A percentile compares a stretch with the other conserved stretches of the same genome.
These are phyloP conservation scores for Odocoileus virginianus DNA, from an alignment of 2,113 vertebrate genomes.

Conservation along the genomic window DNA sequence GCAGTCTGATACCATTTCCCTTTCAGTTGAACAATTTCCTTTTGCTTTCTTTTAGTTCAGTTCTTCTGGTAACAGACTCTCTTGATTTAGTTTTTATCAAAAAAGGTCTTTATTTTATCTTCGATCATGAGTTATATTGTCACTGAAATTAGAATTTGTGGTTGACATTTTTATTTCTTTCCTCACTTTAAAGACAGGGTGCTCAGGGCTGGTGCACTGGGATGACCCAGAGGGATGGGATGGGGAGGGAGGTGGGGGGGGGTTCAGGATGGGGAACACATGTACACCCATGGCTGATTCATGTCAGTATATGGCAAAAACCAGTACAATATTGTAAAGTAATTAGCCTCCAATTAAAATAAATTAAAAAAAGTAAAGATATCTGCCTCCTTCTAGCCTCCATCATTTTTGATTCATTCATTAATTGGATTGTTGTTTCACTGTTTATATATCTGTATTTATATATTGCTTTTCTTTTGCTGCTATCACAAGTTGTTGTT, in stretches of 20 bases:
- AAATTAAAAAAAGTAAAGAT: neutral
- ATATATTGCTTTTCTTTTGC: neutral
- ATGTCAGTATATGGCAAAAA: neutral
- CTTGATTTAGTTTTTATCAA: neutral
- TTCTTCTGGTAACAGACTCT: neutral
- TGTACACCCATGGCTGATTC: neutral
- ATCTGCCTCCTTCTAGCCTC: neutral
- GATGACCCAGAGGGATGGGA: neutral
- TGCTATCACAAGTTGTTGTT: neutral
- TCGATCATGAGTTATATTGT: neutral
- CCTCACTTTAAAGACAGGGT: neutral
- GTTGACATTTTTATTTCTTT: neutral
- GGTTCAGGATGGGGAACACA: neutral
- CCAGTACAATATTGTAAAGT: neutral
- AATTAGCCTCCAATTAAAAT: neutral
- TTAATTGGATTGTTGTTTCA: neutral
- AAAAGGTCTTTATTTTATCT: neutral
- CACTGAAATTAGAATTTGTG: neutral
- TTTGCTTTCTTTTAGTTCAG: neutral
- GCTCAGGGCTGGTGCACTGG: neutral
- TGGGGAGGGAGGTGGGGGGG: neutral
- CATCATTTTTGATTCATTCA: neutral
- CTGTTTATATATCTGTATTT: neutral
- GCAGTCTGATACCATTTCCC: neutral
- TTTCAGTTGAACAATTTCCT: neutral